Percentiles rank a stretch among this genome's conserved stretches.
Evolutionary conservation across 1,140 invertebrate genomes (phyloP).

Genomic region (Drosophila pruinosa): DNA sequence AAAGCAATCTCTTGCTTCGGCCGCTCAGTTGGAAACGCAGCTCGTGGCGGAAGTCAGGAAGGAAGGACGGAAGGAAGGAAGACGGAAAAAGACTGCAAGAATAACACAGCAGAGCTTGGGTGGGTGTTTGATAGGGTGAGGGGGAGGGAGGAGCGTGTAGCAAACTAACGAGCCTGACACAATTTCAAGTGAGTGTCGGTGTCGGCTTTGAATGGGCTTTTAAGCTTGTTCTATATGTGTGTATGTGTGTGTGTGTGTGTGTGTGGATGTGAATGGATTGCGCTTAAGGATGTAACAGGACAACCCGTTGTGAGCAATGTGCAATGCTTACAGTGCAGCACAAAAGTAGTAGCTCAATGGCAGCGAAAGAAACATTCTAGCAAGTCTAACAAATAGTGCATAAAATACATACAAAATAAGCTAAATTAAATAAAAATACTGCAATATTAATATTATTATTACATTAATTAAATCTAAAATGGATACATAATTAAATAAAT

Average conservation of each 20-base stretch:
- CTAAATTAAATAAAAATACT: no score
- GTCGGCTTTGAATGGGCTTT: constrained; percentile 9
- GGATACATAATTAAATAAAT: no score
- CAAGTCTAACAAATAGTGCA: no score
- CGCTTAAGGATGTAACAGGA: constrained; percentile 16
- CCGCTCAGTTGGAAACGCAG: neutral
- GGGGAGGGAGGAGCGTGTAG: neutral
- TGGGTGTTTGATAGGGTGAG: neutral
- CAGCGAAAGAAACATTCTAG: no score
- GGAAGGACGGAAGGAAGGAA: constrained; percentile 4
- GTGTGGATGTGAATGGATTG: neutral
- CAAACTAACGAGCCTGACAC: constrained; percentile 47
- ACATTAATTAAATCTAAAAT: no score
- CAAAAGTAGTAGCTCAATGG: constrained; percentile 10
- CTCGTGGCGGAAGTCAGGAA: neutral
- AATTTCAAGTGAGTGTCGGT: constrained; percentile 31
- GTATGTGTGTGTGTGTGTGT: neutral
- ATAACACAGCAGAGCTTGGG: neutral
- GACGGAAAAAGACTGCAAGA: neutral
- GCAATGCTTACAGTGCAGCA: constrained; percentile 3
- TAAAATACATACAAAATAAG: no score
- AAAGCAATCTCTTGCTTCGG: constrained; percentile 8
- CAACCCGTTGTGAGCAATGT: constrained; percentile 13
- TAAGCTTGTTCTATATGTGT: neutral
- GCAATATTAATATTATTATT: no score